These are phyloP conservation scores for Melanotaenia parkinsoni DNA, from an alignment of 2,797 vertebrate species.

Conservation along the genomic window DNA sequence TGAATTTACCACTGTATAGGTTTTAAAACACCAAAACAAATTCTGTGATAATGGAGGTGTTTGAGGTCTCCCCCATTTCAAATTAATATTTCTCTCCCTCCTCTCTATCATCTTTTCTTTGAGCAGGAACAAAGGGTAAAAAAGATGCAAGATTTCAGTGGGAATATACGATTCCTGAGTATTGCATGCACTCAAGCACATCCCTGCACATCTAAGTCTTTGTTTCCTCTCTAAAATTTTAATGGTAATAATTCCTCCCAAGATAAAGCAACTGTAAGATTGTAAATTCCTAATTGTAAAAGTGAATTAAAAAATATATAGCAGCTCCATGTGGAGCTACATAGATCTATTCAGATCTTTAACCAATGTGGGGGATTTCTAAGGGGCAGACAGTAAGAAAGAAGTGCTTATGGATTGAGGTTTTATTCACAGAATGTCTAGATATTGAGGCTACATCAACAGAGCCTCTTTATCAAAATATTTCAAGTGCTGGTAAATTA, in stretches of 20 bases:
- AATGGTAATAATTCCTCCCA: neutral
- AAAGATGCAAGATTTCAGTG: conserved; percentile 32
- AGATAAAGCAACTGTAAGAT: no score
- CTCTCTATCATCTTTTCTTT: conserved; percentile 16
- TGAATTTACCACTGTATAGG: conserved; percentile 83
- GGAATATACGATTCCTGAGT: conserved; percentile 21
- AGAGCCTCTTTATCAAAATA: conserved; percentile 15
- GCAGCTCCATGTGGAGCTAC: neutral
- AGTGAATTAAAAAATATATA: conserved; percentile 4
- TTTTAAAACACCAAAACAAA: conserved; percentile 82
- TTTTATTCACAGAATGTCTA: conserved; percentile 13
- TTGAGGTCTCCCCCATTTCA: conserved; percentile 71
- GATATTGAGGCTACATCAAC: conserved; percentile 3
- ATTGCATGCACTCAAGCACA: neutral
- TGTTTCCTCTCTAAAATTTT: neutral
- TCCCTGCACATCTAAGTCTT: conserved; percentile 12
- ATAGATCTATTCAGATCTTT: conserved; percentile 18
- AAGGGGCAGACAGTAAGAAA: conserved; percentile 3
- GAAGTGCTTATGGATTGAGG: conserved; percentile 2
- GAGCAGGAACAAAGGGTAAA: conserved; percentile 32
- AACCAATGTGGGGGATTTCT: conserved; percentile 25
- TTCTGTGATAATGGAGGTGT: conserved; percentile 78
- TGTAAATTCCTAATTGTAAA: no score
- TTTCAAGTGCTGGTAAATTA: conserved; percentile 27
- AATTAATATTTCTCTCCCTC: conserved; percentile 53